Conservation (phyloP, 2,797 vertebrate genomes). For the Oreochromis mossambicus region DNA sequence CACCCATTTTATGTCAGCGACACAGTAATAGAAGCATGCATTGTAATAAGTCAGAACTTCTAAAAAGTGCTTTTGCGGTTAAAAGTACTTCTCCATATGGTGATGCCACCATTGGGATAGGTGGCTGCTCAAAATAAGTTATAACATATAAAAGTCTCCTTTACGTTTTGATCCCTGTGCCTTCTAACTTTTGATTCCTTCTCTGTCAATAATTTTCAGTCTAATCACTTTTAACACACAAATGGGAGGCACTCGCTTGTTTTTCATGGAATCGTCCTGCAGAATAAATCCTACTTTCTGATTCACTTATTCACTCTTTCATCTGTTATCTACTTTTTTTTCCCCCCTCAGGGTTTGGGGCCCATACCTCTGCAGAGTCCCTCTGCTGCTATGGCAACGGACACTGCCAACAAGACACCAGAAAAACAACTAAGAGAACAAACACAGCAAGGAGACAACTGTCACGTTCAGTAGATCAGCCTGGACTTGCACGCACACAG, state of each 20-base stretch:
- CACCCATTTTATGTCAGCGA: fast-evolving
- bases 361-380: slow-evolving; percentile 41
- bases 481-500: neutral
- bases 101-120: neutral
- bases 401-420: slow-evolving; percentile 31
- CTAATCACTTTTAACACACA: neutral
- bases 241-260: neutral
- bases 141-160: neutral
- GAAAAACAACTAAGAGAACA: slow-evolving; percentile 24
- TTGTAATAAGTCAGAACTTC: neutral
- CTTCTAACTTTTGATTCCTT: neutral
- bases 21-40: neutral
- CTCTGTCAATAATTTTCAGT: neutral
- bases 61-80: neutral
- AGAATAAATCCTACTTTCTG: neutral
- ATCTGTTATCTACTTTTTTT: neutral
- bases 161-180: neutral
- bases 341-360: neutral
- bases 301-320: neutral
- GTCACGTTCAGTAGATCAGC: slow-evolving; percentile 79
- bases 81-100: neutral
- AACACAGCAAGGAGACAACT: slow-evolving; percentile 74
- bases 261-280: neutral
- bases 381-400: slow-evolving; percentile 3
- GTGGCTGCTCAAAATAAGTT: neutral